Percentiles rank a stretch among this genome's conserved stretches.
phyloP scores from a whole-genome alignment of 2,797 vertebrate species.

The Apogon hyalosoma region DNA sequence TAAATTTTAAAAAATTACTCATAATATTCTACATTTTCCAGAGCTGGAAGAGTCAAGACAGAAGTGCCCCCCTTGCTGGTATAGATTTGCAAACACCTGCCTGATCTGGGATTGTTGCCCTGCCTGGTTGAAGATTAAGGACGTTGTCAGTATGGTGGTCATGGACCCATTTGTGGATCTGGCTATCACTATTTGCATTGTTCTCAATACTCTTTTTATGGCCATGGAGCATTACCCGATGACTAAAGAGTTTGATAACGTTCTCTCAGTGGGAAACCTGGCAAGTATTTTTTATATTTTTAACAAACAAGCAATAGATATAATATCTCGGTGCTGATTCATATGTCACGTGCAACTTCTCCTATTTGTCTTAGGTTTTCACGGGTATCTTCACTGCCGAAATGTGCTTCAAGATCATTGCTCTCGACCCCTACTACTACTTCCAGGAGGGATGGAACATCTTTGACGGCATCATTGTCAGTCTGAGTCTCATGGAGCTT shows the following conservation, averaged over 20 bases:
- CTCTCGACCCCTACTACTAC: conserved; percentile 96
- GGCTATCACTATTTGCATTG: conserved; percentile 97
- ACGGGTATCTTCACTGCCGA: conserved; percentile 98
- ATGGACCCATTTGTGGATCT: conserved; percentile 99
- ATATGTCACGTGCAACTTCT: neutral
- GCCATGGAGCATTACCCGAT: conserved; percentile 98
- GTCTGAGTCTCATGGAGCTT: conserved; percentile 97
- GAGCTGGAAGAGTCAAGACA: conserved; percentile 98
- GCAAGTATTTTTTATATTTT: conserved; percentile 77
- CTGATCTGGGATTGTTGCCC: conserved; percentile 98
- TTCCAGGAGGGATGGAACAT: conserved; percentile 99
- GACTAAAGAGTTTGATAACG: conserved; percentile 90
- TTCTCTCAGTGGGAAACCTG: conserved; percentile 93
- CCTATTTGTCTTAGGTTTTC: conserved; percentile 87
- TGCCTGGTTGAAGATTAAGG: conserved; percentile 93
- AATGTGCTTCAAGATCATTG: conserved; percentile 97
- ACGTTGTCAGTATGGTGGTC: conserved; percentile 90
- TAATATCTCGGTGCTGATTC: neutral
- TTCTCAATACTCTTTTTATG: conserved; percentile 98
- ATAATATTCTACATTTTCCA: conserved; percentile 57
- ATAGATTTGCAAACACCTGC: conserved; percentile 94
- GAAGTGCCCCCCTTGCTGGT: conserved; percentile 98
- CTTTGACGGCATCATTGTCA: conserved; percentile 96
- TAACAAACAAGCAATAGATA: neutral
- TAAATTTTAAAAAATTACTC: too few species aligned